A percentile compares a stretch with the other conserved stretches of the same genome.
These are phyloP conservation scores for Cyanocitta stelleri DNA, from an alignment of 2,113 vertebrate genomes.

Conservation along the genomic window DNA sequence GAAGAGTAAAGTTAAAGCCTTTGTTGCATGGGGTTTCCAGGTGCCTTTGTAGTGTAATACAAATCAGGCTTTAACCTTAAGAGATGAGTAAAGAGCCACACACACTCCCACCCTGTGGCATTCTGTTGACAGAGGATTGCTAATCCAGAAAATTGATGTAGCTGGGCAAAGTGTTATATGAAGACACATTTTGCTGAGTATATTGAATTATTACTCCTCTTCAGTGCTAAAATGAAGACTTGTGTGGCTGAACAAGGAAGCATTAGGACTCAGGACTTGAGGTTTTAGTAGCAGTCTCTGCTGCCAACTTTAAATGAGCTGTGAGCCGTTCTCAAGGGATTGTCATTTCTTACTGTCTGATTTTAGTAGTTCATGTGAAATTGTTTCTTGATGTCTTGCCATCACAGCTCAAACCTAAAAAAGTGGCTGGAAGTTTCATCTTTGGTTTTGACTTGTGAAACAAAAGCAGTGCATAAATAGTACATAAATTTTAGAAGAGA, in stretches of 20 bases:
- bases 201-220: background rate
- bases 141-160: background rate
- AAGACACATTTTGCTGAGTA: background rate
- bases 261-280: background rate
- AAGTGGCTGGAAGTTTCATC: background rate
- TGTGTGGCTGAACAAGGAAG: background rate
- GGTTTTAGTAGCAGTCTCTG: background rate
- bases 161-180: background rate
- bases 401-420: background rate
- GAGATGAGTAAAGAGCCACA: background rate
- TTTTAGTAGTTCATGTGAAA: background rate
- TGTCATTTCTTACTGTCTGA: background rate
- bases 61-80: background rate
- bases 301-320: background rate
- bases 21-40: background rate
- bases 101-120: accelerated
- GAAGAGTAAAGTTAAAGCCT: background rate
- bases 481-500: background rate
- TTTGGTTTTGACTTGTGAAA: background rate
- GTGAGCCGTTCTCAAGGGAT: background rate
- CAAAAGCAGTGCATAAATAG: background rate
- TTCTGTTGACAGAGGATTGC: background rate
- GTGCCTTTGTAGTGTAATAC: background rate
- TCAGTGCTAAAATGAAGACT: background rate
- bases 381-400: background rate